Percentiles rank a stretch among this genome's conserved stretches.
These are phyloP conservation scores for Condylura cristata DNA, from an alignment of 2,113 vertebrate genomes.

Conservation along the genomic window DNA sequence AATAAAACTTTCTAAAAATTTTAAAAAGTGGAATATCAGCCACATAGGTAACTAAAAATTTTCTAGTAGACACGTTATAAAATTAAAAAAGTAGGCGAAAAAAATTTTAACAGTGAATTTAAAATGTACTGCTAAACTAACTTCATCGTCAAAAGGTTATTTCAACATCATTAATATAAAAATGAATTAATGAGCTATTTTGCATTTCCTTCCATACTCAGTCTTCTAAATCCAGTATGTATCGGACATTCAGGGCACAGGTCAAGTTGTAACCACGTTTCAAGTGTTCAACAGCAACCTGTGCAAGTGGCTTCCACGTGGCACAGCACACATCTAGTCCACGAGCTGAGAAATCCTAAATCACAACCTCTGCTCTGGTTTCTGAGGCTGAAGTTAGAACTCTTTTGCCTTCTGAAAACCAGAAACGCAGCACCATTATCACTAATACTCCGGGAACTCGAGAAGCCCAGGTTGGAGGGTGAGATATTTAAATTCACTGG, in stretches of 20 bases:
- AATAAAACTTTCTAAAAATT: no score
- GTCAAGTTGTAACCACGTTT: background rate
- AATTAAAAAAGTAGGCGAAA: background rate
- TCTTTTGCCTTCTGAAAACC: background rate
- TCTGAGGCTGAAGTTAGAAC: background rate
- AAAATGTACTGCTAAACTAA: background rate
- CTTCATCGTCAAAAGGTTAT: background rate
- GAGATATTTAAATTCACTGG: background rate
- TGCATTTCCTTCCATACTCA: background rate
- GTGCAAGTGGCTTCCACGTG: accelerated
- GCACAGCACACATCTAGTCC: background rate
- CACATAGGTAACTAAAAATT: background rate
- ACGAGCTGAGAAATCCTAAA: background rate
- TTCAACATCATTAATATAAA: background rate
- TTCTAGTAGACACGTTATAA: background rate
- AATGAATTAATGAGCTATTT: background rate
- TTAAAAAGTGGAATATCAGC: background rate
- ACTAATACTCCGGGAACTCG: background rate
- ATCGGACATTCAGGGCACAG: background rate
- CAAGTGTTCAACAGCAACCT: background rate
- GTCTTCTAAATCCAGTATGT: background rate
- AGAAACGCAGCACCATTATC: background rate
- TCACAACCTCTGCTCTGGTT: background rate
- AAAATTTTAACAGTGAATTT: constrained; percentile 5
- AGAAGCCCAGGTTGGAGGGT: background rate